Percentiles rank a stretch among this genome's conserved stretches.
Conservation (phyloP, 2,888 invertebrate genomes). For the Drepanosiphum platanoidis region DNA sequence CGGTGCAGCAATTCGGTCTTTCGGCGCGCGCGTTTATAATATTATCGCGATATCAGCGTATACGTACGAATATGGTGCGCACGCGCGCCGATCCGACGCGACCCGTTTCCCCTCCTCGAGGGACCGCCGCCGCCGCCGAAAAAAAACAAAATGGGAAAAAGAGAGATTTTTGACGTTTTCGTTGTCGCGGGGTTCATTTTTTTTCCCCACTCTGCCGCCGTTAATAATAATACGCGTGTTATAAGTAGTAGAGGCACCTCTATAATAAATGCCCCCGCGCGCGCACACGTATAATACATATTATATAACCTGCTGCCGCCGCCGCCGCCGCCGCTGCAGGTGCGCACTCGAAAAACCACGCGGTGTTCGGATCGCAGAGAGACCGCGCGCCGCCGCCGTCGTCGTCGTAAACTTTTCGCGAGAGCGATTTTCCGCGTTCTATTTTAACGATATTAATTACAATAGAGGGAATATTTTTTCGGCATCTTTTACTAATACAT, state of each 20-base stretch:
- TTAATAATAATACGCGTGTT: background rate
- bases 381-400: background rate
- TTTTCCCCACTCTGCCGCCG: background rate
- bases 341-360: background rate
- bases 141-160: background rate
- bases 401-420: background rate
- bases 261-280: no score
- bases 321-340: no score
- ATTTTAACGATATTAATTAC: no score
- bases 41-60: background rate
- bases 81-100: background rate
- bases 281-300: background rate
- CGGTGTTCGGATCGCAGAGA: background rate
- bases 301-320: no score
- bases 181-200: background rate
- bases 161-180: background rate
- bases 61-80: background rate
- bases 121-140: background rate
- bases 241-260: no score
- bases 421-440: background rate
- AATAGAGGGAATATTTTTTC: no score
- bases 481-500: no score
- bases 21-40: background rate
- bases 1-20: constrained; percentile 9
- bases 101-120: background rate